Evolutionary conservation across 2,113 vertebrate genomes (phyloP).

Genomic region (Hemiprocne comata): DNA sequence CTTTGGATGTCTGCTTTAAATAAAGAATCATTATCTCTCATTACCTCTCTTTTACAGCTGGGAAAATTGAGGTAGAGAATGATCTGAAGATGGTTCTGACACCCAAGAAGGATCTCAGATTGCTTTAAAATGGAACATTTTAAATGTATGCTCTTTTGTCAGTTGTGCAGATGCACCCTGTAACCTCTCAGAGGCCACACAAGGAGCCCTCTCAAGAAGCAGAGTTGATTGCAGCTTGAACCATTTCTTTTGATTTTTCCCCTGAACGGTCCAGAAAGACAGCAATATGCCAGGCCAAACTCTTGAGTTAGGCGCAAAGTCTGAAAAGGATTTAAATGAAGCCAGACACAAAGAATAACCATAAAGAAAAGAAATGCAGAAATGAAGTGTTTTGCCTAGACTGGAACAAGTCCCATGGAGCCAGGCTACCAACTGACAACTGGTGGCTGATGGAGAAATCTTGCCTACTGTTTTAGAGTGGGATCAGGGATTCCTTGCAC

Average conservation of each 20-base stretch:
- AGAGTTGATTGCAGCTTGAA: neutral
- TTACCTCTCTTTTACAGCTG: neutral
- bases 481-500: too few relatives aligned
- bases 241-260: neutral
- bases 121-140: neutral
- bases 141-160: neutral
- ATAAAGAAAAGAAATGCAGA: neutral
- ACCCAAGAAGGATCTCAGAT: neutral
- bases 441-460: neutral
- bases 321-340: neutral
- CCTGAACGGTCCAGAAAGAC: neutral
- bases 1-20: neutral
- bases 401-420: neutral
- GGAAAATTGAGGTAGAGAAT: neutral
- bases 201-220: neutral
- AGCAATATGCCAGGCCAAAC: neutral
- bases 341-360: neutral
- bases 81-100: neutral
- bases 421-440: neutral
- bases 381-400: neutral
- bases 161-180: neutral
- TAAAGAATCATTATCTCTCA: neutral
- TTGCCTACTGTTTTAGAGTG: too few relatives aligned
- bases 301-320: neutral
- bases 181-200: neutral